Base-by-base conservation (phyloP, 2,797 vertebrate genomes). In the Melanotaenia trifasciata region DNA sequence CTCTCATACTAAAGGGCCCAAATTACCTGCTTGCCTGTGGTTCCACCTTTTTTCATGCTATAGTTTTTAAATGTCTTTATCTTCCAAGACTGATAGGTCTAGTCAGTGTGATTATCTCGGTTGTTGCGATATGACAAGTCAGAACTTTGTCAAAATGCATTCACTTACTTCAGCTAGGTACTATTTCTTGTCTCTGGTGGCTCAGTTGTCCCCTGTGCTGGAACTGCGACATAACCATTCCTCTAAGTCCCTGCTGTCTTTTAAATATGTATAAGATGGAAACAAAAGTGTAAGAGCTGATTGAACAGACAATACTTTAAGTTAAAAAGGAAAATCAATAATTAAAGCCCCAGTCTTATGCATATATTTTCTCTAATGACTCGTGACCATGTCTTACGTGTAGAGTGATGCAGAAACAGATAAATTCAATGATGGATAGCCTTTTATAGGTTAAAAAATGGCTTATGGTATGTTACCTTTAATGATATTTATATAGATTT, bases 1-100 rank as follows among this genome's bases (percentile, higher is more conserved):
- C 81, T 84, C 64, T 81, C 64, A 76, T 64, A 35, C 14, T n/a
- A 67, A 85, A 81, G 53, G 69, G 58, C 67, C 83, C 84, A 69
- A 47, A 66, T 64, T 84, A 84, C 64, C 70, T 78, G 67, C 77
- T 85, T 70, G 33, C 73, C 69, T 80, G 73, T 79, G 70, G 81
- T 78, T 84, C 54, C 35, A 70, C 75, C 64, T 59, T 75, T 66
- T 58, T 79, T 74, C 66, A 50, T 63, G 22, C 33, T 82, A 35
- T 80, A 57, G 7, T 83, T 84, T 87, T 71, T 36, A 3, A 54
- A 20, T 26, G 20, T 62, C 64, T 80, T 58, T 70, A 81, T 83
- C 89, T 88, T 86, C 73, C 70, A 54, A 72, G 80, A 66, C 69
- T 24, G 2, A 45, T 43, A 0, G 56, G 69, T 82, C 67, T 28